Conservation (phyloP, 2,797 vertebrate genomes). For the Choloepus didactylus region DNA sequence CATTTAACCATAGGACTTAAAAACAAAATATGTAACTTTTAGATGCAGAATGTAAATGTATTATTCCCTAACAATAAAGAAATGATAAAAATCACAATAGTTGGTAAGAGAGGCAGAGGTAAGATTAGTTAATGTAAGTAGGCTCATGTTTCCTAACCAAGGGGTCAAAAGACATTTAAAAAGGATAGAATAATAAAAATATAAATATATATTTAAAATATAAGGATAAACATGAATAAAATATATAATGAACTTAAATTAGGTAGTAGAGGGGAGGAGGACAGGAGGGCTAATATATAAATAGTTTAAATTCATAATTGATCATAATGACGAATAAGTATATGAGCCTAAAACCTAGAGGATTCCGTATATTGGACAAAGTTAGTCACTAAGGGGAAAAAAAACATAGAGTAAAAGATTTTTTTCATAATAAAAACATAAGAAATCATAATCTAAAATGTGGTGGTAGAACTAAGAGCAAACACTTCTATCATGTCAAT, state of each 20-base stretch:
- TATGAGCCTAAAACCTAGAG: neutral
- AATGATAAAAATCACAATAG: neutral
- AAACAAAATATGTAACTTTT: conserved; percentile 34
- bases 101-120: neutral
- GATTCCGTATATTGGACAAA: neutral
- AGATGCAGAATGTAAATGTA: conserved; percentile 3
- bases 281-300: neutral
- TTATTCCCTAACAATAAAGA: neutral
- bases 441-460: neutral
- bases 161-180: conserved; percentile 38
- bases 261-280: neutral
- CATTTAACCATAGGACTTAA: neutral
- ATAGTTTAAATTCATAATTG: neutral
- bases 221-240: neutral
- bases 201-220: neutral
- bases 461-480: neutral
- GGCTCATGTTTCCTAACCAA: neutral
- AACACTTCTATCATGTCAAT: neutral
- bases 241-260: conserved; percentile 37
- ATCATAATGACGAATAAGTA: neutral
- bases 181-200: neutral
- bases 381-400: neutral
- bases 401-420: neutral
- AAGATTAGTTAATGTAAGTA: neutral
- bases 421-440: conserved; percentile 38